These are phyloP conservation scores for Etheostoma cragini DNA, from an alignment of 2,113 vertebrate genomes.

Conservation along the genomic window DNA sequence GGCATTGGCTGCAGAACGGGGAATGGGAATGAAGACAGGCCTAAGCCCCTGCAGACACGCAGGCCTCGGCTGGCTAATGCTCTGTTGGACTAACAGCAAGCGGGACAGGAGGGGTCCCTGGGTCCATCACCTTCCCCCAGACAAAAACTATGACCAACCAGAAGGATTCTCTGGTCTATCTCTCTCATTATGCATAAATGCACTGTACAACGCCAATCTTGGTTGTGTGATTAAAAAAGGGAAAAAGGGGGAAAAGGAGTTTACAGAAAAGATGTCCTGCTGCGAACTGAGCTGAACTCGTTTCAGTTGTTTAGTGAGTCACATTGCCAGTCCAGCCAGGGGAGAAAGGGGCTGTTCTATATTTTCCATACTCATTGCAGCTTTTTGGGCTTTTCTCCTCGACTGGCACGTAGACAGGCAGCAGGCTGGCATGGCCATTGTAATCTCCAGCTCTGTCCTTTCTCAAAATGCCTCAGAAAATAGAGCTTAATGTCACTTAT, in stretches of 20 bases:
- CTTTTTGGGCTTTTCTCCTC: conserved; percentile 51
- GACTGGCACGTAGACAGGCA: conserved; percentile 51
- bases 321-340: conserved; percentile 59
- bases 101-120: conserved; percentile 32
- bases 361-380: conserved; percentile 62
- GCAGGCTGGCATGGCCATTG: conserved; percentile 59
- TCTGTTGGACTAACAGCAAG: conserved; percentile 41
- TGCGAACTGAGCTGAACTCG: conserved; percentile 62
- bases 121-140: conserved; percentile 21
- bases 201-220: neutral
- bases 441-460: conserved; percentile 72
- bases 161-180: neutral
- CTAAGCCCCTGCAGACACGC: conserved; percentile 74
- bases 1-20: conserved; percentile 67
- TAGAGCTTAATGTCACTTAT: conserved; percentile 45
- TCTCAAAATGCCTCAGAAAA: conserved; percentile 59
- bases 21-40: conserved; percentile 67
- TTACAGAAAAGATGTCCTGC: conserved; percentile 59
- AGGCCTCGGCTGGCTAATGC: conserved; percentile 64
- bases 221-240: conserved; percentile 24
- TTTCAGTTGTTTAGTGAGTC: conserved; percentile 68
- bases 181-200: conserved; percentile 15
- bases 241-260: conserved; percentile 34
- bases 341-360: conserved; percentile 51
- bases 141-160: conserved; percentile 12